phyloP scores from a whole-genome alignment of 2,888 invertebrate species.

The Tiliacea aurago region DNA sequence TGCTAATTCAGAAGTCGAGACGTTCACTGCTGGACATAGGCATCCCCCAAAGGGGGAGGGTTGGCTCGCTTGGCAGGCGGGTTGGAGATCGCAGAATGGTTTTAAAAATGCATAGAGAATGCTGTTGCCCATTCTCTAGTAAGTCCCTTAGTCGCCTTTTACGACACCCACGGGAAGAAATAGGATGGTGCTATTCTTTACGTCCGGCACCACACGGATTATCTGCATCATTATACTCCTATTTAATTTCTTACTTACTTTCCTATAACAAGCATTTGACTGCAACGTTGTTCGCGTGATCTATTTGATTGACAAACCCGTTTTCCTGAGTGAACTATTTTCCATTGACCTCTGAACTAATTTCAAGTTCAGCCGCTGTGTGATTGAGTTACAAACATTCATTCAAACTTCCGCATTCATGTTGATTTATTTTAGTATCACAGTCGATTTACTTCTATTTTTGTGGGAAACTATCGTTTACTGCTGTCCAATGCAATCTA shows the following conservation, averaged over 20 bases:
- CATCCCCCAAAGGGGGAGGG: too few relatives aligned
- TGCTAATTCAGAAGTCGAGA: neutral
- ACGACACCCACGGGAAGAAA: too few relatives aligned
- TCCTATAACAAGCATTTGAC: neutral
- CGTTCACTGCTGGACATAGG: too few relatives aligned
- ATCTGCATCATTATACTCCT: neutral
- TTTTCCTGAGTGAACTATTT: constrained; percentile 33
- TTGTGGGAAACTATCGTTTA: neutral
- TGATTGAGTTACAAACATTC: constrained; percentile 51
- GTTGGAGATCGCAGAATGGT: too few relatives aligned
- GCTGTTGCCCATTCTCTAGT: too few relatives aligned
- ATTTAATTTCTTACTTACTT: constrained; percentile 1
- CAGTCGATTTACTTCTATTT: neutral
- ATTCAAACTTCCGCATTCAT: constrained; percentile 53
- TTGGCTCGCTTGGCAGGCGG: too few relatives aligned
- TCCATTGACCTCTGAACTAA: constrained; percentile 56
- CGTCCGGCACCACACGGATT: too few relatives aligned
- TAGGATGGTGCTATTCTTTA: too few relatives aligned
- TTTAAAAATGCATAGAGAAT: too few relatives aligned
- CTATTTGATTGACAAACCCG: constrained; percentile 30
- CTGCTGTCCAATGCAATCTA: neutral
- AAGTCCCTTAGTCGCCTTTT: too few relatives aligned
- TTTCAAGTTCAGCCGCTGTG: constrained; percentile 50
- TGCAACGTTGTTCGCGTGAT: constrained; percentile 34
- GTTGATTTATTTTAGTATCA: constrained; percentile 23